Evolutionary conservation across 2,888 invertebrate genomes (phyloP).

Genomic region (Amphipyra berbera): DNA sequence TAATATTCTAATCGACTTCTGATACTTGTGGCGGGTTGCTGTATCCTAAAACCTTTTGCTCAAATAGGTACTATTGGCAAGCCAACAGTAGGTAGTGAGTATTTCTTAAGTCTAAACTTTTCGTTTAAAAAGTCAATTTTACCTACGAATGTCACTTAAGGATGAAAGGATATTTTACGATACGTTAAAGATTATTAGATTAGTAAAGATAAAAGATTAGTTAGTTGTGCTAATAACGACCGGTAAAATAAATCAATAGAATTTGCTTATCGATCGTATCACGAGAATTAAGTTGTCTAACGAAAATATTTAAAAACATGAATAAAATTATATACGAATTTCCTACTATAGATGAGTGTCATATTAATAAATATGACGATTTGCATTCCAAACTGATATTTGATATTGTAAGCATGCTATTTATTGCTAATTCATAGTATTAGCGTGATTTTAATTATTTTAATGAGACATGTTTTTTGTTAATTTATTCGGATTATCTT

Average conservation of each 20-base stretch:
- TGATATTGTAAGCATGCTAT: conserved; percentile 33
- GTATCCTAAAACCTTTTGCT: neutral
- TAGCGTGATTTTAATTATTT: conserved; percentile 45
- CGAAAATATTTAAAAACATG: conserved; percentile 15
- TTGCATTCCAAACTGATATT: conserved; percentile 46
- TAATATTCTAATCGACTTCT: conserved; percentile 16
- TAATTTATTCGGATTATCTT: conserved; percentile 5
- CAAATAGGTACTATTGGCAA: too few species aligned
- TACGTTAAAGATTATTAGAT: neutral
- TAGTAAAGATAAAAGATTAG: too few species aligned
- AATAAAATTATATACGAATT: conserved; percentile 26
- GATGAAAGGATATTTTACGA: too few species aligned
- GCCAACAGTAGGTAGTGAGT: too few species aligned
- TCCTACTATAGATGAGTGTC: conserved; percentile 14
- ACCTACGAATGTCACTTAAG: too few species aligned
- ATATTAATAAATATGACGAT: conserved; percentile 41
- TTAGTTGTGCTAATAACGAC: too few species aligned
- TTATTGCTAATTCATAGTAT: conserved; percentile 44
- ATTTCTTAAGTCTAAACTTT: too few species aligned
- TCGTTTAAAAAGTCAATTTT: too few species aligned
- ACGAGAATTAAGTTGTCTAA: conserved; percentile 43
- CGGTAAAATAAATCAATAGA: conserved; percentile 17
- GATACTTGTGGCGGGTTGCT: too few species aligned
- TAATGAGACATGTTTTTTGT: conserved; percentile 17
- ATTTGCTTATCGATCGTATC: conserved; percentile 17